Conservation (phyloP, 2,797 vertebrate species). For the Scyliorhinus canicula region DNA sequence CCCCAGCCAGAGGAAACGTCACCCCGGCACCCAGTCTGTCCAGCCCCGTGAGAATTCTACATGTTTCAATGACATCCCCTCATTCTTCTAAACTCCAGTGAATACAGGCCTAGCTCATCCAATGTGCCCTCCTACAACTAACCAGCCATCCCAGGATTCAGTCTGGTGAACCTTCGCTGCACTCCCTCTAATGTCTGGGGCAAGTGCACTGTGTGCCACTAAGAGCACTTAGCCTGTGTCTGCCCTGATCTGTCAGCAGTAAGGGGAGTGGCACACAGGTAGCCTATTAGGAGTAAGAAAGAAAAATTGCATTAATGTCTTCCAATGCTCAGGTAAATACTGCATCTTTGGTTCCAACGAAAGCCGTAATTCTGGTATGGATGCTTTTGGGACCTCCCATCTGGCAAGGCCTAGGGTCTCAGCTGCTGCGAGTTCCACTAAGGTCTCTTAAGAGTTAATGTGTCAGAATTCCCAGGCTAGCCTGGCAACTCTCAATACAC, state of each 20-base stretch:
- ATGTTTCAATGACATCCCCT: too few relatives aligned
- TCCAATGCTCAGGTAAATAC: not conserved
- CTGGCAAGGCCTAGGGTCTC: not conserved
- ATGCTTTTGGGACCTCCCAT: not conserved
- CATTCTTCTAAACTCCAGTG: too few relatives aligned
- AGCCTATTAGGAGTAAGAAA: not conserved
- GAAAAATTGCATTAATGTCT: not conserved
- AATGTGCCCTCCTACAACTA: too few relatives aligned
- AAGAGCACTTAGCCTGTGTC: not conserved
- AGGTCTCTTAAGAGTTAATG: not conserved
- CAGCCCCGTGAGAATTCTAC: too few relatives aligned
- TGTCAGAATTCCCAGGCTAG: not conserved
- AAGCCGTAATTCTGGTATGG: not conserved
- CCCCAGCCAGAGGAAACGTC: too few relatives aligned
- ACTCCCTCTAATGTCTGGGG: not conserved
- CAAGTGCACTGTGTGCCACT: not conserved
- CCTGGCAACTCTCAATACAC: not conserved
- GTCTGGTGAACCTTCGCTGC: too few relatives aligned
- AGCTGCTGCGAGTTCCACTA: not conserved
- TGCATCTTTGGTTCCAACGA: not conserved
- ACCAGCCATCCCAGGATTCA: too few relatives aligned
- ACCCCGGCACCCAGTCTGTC: too few relatives aligned
- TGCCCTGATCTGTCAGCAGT: not conserved
- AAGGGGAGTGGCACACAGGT: not conserved
- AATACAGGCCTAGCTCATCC: too few relatives aligned